Conservation (phyloP, 2,888 invertebrate species). For the Taenaris catops region DNA sequence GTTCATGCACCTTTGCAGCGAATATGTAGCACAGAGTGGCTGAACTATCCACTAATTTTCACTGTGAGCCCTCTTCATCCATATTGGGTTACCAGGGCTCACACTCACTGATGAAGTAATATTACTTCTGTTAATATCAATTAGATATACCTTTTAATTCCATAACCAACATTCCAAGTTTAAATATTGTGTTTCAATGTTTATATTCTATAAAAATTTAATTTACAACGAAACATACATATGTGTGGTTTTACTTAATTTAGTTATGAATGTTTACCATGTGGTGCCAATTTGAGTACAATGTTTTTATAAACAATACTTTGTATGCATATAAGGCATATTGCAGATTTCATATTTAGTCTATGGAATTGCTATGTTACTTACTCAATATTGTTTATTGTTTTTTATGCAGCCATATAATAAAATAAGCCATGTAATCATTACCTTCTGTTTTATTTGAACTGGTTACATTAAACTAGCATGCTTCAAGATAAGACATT, state of each 20-base stretch:
- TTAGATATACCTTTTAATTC: too few relatives aligned
- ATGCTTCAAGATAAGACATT: too few relatives aligned
- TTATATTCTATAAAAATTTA: too few relatives aligned
- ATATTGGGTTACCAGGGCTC: too few relatives aligned
- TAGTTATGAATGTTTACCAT: slow-evolving; percentile 40
- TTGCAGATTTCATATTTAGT: slow-evolving; percentile 17
- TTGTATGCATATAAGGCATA: slow-evolving; percentile 1
- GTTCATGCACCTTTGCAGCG: too few relatives aligned
- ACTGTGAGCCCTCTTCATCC: too few relatives aligned
- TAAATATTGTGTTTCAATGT: too few relatives aligned
- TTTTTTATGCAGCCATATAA: slow-evolving; percentile 24
- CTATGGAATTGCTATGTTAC: slow-evolving; percentile 23
- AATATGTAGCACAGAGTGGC: too few relatives aligned
- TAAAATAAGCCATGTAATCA: slow-evolving; percentile 23
- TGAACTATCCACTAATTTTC: too few relatives aligned
- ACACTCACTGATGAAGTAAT: too few relatives aligned
- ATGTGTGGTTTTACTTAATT: slow-evolving; percentile 2
- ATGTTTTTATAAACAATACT: slow-evolving; percentile 18
- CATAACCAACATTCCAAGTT: too few relatives aligned
- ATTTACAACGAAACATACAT: background rate
- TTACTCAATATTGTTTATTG: slow-evolving; percentile 22
- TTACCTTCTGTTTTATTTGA: slow-evolving; percentile 15
- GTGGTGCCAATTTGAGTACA: slow-evolving; percentile 60
- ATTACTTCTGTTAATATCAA: too few relatives aligned
- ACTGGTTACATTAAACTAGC: background rate